A percentile compares a stretch with the other conserved stretches of the same genome.
These are phyloP conservation scores for Clamator glandarius DNA, from an alignment of 2,797 vertebrate genomes.

Conservation along the genomic window DNA sequence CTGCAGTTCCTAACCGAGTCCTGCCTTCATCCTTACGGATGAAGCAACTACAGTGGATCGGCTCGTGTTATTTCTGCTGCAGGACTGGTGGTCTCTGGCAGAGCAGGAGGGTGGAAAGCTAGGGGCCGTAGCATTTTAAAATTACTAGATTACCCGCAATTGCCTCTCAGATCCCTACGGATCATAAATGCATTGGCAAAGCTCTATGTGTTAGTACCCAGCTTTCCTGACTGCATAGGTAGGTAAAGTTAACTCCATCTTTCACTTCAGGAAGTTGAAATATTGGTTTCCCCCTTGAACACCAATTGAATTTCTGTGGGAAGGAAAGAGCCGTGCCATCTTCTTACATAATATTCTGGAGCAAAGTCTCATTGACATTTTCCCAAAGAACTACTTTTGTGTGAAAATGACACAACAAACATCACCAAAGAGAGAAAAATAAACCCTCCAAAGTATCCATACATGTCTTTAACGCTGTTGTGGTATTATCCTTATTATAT, in stretches of 20 bases:
- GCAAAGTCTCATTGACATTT: not conserved
- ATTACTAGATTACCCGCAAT: not conserved
- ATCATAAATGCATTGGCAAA: not conserved
- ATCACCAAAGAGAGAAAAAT: not conserved
- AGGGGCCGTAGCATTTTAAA: not conserved
- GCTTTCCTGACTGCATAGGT: not conserved
- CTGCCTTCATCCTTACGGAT: not conserved
- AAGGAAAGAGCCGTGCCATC: slow-evolving; percentile 3
- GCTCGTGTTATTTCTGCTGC: not conserved
- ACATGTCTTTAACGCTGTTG: not conserved
- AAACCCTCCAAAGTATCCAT: not conserved
- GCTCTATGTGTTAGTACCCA: not conserved
- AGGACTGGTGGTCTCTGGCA: not conserved
- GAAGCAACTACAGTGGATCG: not conserved
- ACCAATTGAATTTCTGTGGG: slow-evolving; percentile 19
- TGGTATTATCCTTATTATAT: not conserved
- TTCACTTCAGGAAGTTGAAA: not conserved
- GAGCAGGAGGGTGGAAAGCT: not conserved
- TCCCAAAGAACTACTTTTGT: not conserved
- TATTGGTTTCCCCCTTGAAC: not conserved
- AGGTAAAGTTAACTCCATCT: not conserved
- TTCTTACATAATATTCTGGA: slow-evolving; percentile 34
- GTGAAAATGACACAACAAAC: not conserved
- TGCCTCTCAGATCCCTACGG: not conserved
- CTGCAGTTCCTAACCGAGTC: not conserved